Evolutionary conservation across 2,113 vertebrate species (phyloP).

Genomic region (Picathartes gymnocephalus): DNA sequence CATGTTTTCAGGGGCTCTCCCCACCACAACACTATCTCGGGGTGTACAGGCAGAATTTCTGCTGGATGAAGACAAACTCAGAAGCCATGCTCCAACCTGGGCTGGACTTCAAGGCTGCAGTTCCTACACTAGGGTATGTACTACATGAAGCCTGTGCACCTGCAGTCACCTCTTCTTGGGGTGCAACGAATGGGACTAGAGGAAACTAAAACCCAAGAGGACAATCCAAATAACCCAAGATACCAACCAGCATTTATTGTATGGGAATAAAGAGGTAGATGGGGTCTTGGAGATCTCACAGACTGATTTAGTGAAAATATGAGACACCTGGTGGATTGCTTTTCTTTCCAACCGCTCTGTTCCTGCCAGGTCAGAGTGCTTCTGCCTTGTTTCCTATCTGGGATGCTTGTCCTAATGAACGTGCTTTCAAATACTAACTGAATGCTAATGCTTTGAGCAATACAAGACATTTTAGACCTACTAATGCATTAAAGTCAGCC

Average conservation of each 20-base stretch:
- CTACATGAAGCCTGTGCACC: rapidly evolving
- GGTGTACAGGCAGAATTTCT: background rate
- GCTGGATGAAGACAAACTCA: background rate
- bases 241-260: background rate
- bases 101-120: background rate
- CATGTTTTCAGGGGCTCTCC: background rate
- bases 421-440: background rate
- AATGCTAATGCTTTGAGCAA: background rate
- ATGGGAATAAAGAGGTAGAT: background rate
- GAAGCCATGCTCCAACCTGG: rapidly evolving
- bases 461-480: background rate
- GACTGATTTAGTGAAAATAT: background rate
- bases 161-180: background rate
- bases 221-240: background rate
- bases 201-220: background rate
- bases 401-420: background rate
- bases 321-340: background rate
- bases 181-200: background rate
- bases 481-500: background rate
- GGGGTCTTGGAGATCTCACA: background rate
- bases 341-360: background rate
- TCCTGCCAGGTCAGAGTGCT: background rate
- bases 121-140: background rate
- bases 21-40: background rate
- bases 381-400: background rate